Base-by-base conservation (phyloP, 2,888 invertebrate genomes). In the Stegana nigrithorax region DNA sequence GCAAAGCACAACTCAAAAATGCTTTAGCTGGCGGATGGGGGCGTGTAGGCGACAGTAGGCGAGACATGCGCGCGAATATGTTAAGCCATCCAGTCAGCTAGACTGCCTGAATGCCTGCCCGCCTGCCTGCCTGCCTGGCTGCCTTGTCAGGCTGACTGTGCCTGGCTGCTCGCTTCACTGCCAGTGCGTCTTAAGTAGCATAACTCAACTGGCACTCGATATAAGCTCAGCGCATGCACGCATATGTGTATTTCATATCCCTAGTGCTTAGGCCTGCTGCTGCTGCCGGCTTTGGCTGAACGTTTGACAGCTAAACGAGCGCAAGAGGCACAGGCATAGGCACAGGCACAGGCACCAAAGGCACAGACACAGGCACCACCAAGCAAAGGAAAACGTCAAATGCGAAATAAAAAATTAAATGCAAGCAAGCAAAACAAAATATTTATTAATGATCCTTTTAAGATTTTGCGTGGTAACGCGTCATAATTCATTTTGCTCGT, bases 361-460 rank as follows among this genome's bases (percentile, higher is more conserved):
- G n/a, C n/a, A n/a, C 55, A 61, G 26, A 45, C 50, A 27, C 19
- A 42, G n/a, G 12, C 26, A 50, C 8, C 21, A 19, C 17, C 44
- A 6, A 65, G 14, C 51, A 32, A 47, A 59, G n/a, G n/a, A n/a
- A n/a, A n/a, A 60, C 56, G 50, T 23, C 55, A 55, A 63, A 65
- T 65, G 23, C 25, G 25, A 21, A 2, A 36, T 8, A 36, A 36
- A 29, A 25, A n/a, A 1, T 12, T 7, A 29, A n/a, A 14, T 17
- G 63, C 65, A 56, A 64, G 44, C 66, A 64, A 50, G 60, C 67
- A 69, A 64, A 69, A 63, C 67, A 64, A 69, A 69, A 72, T 71
- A 72, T 77, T 78, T 83, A 83, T 83, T 83, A 83, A 83, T 82
- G 83, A 83, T 82, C 81, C 81, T 81, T 82, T 81, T 79, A 80